Conservation (phyloP, 2,797 vertebrate species). For the Semotilus atromaculatus region DNA sequence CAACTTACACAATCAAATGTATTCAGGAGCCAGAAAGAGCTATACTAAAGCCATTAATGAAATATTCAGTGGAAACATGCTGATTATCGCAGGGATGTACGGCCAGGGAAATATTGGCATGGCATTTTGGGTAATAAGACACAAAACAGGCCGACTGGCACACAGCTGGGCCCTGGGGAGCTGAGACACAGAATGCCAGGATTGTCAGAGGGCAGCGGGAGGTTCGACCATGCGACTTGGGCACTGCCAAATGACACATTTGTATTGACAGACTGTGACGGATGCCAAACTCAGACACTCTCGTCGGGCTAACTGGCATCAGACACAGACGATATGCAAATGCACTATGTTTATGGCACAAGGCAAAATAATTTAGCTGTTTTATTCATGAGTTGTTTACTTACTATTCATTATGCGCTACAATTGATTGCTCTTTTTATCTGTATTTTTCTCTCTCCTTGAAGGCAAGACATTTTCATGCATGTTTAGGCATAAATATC, state of each 20-base stretch:
- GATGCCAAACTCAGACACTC: not conserved
- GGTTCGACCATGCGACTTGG: not conserved
- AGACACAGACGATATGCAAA: conserved; percentile 41
- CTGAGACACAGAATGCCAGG: conserved; percentile 27
- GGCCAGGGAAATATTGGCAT: conserved; percentile 39
- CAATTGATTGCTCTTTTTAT: conserved; percentile 45
- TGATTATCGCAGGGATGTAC: conserved; percentile 8
- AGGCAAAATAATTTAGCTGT: conserved; percentile 32
- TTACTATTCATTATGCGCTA: conserved; percentile 44
- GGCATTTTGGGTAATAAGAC: conserved; percentile 16
- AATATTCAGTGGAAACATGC: conserved; percentile 31
- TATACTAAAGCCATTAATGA: conserved; percentile 25
- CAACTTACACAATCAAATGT: not conserved
- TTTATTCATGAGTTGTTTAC: conserved; percentile 46
- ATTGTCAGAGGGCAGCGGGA: conserved; percentile 30
- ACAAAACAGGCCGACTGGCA: conserved; percentile 10
- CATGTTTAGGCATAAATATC: conserved; percentile 28
- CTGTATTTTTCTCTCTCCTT: conserved; percentile 30
- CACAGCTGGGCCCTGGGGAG: conserved; percentile 31
- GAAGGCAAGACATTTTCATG: conserved; percentile 30
- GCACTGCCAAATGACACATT: conserved; percentile 33
- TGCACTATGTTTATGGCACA: conserved; percentile 12
- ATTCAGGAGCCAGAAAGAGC: conserved; percentile 25
- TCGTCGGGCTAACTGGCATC: conserved; percentile 11
- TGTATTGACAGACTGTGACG: conserved; percentile 14